Percentiles rank a stretch among this genome's conserved stretches.
Conservation (phyloP, 2,888 invertebrate species). For the Blera fallax region DNA sequence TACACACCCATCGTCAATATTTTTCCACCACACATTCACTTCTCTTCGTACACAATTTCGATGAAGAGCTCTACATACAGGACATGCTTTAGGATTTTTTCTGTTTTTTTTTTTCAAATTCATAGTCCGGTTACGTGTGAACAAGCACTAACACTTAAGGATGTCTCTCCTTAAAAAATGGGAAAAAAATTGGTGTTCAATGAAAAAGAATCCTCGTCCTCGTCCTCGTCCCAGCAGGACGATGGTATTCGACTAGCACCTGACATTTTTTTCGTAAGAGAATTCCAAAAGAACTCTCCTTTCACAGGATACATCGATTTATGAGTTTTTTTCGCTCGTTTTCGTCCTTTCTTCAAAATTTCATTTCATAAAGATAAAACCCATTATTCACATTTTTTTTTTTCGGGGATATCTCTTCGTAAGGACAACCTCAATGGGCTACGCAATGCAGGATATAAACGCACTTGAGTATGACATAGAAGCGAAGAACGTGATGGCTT, state of each 20-base stretch:
- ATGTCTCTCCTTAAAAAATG: background rate
- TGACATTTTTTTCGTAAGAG: background rate
- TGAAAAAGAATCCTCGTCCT: too few relatives aligned
- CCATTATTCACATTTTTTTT: background rate
- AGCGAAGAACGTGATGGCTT: constrained; percentile 1
- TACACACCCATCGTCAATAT: constrained; percentile 12
- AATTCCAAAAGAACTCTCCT: background rate
- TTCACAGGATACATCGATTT: background rate
- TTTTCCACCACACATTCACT: background rate
- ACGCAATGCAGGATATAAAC: background rate
- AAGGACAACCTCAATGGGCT: background rate
- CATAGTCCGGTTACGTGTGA: constrained; percentile 7
- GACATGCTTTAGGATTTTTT: too few relatives aligned
- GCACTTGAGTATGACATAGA: constrained; percentile 4
- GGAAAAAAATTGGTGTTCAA: background rate
- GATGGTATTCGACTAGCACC: background rate
- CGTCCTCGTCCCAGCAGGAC: background rate
- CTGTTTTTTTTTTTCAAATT: background rate
- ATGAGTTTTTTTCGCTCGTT: background rate
- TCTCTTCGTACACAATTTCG: too few relatives aligned
- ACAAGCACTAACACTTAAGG: constrained; percentile 2
- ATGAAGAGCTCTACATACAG: too few relatives aligned
- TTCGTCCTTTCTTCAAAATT: background rate
- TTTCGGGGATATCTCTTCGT: background rate
- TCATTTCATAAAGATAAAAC: background rate